These are phyloP conservation scores for Apoda limacodes DNA, from an alignment of 2,888 invertebrate genomes.

Conservation along the genomic window DNA sequence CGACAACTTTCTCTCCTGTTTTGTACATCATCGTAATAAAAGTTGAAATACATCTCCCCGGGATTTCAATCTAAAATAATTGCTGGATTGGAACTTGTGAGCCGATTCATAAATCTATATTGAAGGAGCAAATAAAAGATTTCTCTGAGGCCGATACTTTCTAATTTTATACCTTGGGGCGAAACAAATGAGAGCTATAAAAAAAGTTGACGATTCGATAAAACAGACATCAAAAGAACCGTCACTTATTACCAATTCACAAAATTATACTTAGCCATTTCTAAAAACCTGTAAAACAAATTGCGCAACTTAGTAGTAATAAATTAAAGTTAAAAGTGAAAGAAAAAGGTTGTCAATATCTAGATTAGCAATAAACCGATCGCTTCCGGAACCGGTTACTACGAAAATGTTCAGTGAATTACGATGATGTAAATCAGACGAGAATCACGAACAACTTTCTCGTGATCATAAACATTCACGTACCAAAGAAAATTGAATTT, in stretches of 20 bases:
- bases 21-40: constrained; percentile 30
- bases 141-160: constrained; percentile 42
- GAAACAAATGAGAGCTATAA: constrained; percentile 49
- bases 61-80: constrained; percentile 39
- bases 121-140: constrained; percentile 37
- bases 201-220: constrained; percentile 38
- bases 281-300: too few species aligned
- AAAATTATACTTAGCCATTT: too few species aligned
- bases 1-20: constrained; percentile 39
- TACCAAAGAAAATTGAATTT: constrained; percentile 32
- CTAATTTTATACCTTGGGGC: constrained; percentile 60
- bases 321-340: constrained; percentile 8
- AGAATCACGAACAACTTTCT: constrained; percentile 49
- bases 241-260: constrained; percentile 23
- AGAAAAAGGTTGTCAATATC: too few species aligned
- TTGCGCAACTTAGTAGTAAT: constrained; percentile 8
- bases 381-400: constrained; percentile 34
- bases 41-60: constrained; percentile 27
- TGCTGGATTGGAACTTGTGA: constrained; percentile 31
- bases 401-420: constrained; percentile 33
- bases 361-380: too few species aligned
- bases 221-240: constrained; percentile 25
- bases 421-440: constrained; percentile 37
- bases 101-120: constrained; percentile 54
- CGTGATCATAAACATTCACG: constrained; percentile 29